Evolutionary conservation across 2,888 invertebrate genomes (phyloP), one percentile per base, ranked within the genome.

Genomic region (Shargacucullia verbasci): DNA sequence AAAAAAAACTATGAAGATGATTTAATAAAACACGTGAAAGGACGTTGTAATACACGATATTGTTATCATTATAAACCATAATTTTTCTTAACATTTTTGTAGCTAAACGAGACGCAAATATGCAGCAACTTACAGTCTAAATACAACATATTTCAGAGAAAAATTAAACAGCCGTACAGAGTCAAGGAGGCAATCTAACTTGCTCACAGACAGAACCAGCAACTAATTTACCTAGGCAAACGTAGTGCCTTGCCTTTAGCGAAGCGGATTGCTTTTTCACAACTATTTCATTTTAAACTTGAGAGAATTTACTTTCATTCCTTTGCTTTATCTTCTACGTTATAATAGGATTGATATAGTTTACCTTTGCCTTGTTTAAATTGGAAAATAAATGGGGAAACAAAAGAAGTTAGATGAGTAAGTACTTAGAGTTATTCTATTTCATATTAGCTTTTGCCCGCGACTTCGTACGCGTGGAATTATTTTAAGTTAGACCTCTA

Each of bases 121-220:
- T 39, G 31, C 49, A 56, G 39, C 45, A 48, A 40, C 45, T 43
- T 20, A 13, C 44, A 47, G 41, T 43, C 15, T 43, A 45, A 56
- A 67, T 50, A 56, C 57, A 62, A 48, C 43, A 48, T 55, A 72
- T 55, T 70, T 56, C 55, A 45, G 57, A 70, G 66, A 81, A 87
- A 86, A 87, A 84, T 82, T 80, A 84, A 84, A 83, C 76, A 72
- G 81, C 76, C 73, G 68, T 72, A 59, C 43, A 70, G 73, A 80
- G 75, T 78, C 78, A 84, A 84, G 79, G 77, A 78, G 81, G 84
- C 89, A 90, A 90, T 90, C 83, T 88, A 90, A 90, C 86, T 90
- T 87, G 81, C 73, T 82, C 83, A 72, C 79, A 82, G 85, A 84
- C 82, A 84, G 87, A 80, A 83, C 83, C 84, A 84, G 80, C 82